Evolutionary conservation across 2,888 invertebrate genomes (phyloP).

Genomic region (Brenthis hecate): DNA sequence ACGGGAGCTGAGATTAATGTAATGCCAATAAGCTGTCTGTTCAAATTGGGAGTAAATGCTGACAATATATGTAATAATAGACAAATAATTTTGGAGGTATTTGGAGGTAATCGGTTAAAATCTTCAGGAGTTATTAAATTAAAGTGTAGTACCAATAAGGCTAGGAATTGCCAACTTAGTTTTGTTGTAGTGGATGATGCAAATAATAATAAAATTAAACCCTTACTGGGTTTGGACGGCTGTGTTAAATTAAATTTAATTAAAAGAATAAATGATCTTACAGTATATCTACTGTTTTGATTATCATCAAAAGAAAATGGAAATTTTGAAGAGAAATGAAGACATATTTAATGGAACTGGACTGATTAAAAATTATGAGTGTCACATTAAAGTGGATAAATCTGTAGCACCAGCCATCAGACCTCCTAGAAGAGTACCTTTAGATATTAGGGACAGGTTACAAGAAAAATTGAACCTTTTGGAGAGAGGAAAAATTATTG

Average conservation of each 20-base stretch:
- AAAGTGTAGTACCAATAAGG: too few species aligned
- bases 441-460: neutral
- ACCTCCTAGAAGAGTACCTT: neutral
- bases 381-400: neutral
- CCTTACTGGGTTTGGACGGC: neutral
- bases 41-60: too few species aligned
- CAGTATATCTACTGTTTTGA: too few species aligned
- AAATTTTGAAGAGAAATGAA: neutral
- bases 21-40: too few species aligned
- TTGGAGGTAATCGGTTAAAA: too few species aligned
- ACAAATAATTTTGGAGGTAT: too few species aligned
- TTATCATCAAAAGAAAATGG: neutral
- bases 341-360: neutral
- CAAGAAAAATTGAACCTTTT: neutral
- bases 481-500: neutral
- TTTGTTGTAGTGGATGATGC: too few species aligned
- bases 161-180: too few species aligned
- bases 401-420: neutral
- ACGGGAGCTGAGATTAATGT: too few species aligned
- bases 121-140: too few species aligned
- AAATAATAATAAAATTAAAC: neutral
- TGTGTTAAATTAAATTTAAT: slow-evolving; percentile 1
- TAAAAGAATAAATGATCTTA: neutral
- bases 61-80: too few species aligned
- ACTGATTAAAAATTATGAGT: neutral